Percentiles rank a stretch among this genome's conserved stretches.
Evolutionary conservation across 2,113 vertebrate species (phyloP).

Genomic region (Candoia aspera): DNA sequence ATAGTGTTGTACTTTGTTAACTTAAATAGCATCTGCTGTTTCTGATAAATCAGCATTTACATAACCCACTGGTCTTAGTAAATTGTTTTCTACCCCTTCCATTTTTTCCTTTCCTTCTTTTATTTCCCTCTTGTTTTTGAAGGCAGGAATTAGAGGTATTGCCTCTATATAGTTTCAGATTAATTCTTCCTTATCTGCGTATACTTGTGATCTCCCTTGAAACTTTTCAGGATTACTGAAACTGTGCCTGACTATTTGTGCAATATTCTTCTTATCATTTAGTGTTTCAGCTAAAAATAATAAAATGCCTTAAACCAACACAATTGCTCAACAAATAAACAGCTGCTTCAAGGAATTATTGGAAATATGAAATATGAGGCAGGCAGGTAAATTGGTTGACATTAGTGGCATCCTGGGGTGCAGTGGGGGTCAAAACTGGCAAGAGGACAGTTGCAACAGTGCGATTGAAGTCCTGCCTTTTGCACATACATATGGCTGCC

Average conservation of each 20-base stretch:
- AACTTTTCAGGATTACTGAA: background rate
- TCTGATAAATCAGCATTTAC: constrained; percentile 23
- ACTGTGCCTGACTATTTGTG: background rate
- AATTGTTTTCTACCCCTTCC: background rate
- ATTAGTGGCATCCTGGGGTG: too few relatives aligned
- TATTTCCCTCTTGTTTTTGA: background rate
- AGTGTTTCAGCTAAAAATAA: background rate
- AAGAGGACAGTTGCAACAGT: background rate
- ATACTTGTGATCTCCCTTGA: background rate
- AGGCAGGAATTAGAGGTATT: background rate
- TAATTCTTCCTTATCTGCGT: background rate
- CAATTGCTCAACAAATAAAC: background rate
- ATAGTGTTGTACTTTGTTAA: constrained; percentile 6
- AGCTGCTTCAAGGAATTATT: background rate
- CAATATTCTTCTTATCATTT: background rate
- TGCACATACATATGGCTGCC: background rate
- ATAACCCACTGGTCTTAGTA: background rate
- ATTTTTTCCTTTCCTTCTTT: background rate
- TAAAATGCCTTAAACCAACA: background rate
- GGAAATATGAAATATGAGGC: background rate
- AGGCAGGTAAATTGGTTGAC: background rate
- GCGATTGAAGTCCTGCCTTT: background rate
- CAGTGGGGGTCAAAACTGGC: background rate
- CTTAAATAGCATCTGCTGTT: constrained; percentile 28
- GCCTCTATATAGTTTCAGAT: background rate